Evolutionary conservation across 37 sponge, comb jelly and placozoan species (phyloP).

Genomic region (Mnemiopsis leidyi): DNA sequence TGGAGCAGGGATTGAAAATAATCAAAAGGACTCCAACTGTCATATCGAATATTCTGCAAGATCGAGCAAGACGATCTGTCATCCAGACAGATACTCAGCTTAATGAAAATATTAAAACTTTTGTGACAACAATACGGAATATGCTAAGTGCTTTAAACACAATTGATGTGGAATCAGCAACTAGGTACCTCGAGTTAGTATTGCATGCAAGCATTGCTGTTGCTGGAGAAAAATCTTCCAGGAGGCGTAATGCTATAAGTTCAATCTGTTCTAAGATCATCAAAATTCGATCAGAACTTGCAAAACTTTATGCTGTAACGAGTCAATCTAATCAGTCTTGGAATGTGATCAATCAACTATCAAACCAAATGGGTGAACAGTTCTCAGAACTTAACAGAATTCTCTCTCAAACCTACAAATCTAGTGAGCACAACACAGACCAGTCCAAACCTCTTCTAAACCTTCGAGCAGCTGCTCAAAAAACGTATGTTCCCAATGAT

Average conservation of each 20-base stretch:
- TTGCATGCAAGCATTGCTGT: conserved; percentile 62
- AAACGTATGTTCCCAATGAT: background rate
- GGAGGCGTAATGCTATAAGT: background rate
- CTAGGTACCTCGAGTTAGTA: conserved; percentile 33
- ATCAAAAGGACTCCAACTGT: conserved; percentile 60
- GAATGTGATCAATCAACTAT: conserved; percentile 55
- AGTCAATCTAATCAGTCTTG: conserved; percentile 52
- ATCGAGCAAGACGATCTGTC: background rate
- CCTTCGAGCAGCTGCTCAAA: conserved; percentile 15
- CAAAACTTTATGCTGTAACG: conserved; percentile 45
- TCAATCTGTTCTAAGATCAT: conserved; percentile 28
- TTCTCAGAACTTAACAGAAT: conserved; percentile 57
- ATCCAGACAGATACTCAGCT: background rate
- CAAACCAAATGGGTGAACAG: conserved; percentile 46
- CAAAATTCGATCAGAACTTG: conserved; percentile 11
- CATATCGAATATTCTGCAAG: conserved; percentile 50
- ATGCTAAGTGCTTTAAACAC: background rate
- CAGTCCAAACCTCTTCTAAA: background rate
- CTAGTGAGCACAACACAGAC: background rate
- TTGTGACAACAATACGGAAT: background rate
- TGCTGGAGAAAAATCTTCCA: conserved; percentile 10
- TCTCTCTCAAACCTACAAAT: conserved; percentile 61
- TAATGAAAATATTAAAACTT: conserved; percentile 30
- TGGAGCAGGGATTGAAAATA: conserved; percentile 41
- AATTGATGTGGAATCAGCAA: conserved; percentile 58